Conservation (phyloP, 2,797 vertebrate species). For the Pterois miles region DNA sequence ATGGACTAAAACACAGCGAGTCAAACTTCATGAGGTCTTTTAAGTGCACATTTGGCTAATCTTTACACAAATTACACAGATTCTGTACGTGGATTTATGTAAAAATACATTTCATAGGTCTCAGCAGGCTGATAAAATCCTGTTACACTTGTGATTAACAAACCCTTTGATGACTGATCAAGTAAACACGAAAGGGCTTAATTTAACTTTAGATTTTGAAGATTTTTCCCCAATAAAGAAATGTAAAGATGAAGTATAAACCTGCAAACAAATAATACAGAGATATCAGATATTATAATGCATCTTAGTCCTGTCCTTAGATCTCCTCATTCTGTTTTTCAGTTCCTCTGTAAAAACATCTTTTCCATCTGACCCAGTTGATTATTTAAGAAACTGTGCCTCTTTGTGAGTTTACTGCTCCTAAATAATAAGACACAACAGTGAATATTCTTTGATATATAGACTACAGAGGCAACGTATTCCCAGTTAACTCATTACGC, state of each 20-base stretch:
- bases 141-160: neutral
- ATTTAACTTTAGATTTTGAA: neutral
- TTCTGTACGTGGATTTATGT: neutral
- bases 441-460: slow-evolving; percentile 6
- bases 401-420: slow-evolving; percentile 10
- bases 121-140: neutral
- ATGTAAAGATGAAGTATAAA: neutral
- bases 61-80: neutral
- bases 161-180: neutral
- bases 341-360: slow-evolving; percentile 1
- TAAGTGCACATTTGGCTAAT: neutral
- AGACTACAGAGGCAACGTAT: slow-evolving; percentile 5
- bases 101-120: neutral
- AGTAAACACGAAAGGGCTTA: neutral
- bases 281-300: neutral
- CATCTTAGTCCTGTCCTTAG: neutral
- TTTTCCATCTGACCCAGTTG: slow-evolving; percentile 37
- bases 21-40: neutral
- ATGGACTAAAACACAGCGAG: neutral
- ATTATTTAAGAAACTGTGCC: slow-evolving; percentile 10
- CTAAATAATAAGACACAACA: slow-evolving; percentile 3
- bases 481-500: slow-evolving; percentile 16
- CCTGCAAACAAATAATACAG: neutral
- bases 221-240: neutral
- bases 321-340: slow-evolving; percentile 19